Base-by-base conservation (phyloP, 2,888 invertebrate genomes). In the Unio delphinus region DNA sequence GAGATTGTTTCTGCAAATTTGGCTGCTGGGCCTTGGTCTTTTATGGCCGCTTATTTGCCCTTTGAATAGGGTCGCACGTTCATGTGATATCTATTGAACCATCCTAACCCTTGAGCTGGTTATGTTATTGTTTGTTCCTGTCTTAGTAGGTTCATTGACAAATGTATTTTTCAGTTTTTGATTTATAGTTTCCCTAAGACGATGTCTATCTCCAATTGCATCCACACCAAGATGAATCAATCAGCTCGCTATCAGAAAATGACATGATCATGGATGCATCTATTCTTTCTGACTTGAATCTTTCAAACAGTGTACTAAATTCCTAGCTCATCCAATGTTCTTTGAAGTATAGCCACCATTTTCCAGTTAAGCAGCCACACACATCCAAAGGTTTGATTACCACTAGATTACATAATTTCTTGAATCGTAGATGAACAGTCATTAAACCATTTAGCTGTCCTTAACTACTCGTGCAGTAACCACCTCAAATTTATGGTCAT, bases 131-230 rank as follows among this genome's bases (percentile, higher is more conserved):
- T 4, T 28, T 61, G 30, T 28, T 26, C 30, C 61, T 61, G n/a
- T 26, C 61, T 26, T 20, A 61, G n/a, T 28, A 45, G 11, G 45
- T 45, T 45, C 45, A 45, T 11, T 45, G 11, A 11, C 45, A 45
- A 8, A 11, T 45, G 45, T 45, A 45, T 45, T 11, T 45, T 45
- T 45, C 30, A 61, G 30, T 61, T 61, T 61, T 17, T 28, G 61
- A 28, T 61, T 28, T 30, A 61, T 28, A 61, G 18, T 28, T 26
- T 61, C 23, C 30, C 30, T 61, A 28, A 61, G 30, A 20, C 5
- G 26, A 61, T 61, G 15, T 15, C 61, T 61, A 30, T 61, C 61
- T 28, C 61, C 61, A 61, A 61, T 61, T 26, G 61, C 28, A 23
- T 61, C 61, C 18, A 61, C 23, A 7, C 61, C 61, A 61, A 61